Conservation (phyloP, 2,888 invertebrate species). For the Calameuta filiformis region DNA sequence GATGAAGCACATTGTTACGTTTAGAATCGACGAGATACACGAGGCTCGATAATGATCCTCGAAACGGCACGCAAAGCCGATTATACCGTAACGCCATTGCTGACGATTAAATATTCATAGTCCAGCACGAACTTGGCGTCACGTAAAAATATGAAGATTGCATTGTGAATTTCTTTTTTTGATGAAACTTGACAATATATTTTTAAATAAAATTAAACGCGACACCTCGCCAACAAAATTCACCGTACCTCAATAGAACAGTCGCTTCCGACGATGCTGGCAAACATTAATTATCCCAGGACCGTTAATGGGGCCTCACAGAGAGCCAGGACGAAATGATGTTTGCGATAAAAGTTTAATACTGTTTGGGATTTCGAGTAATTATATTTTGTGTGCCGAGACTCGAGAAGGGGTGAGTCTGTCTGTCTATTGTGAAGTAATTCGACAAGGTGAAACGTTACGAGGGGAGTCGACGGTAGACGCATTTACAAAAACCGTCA, state of each 20-base stretch:
- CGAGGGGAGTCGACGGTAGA: conserved; percentile 25
- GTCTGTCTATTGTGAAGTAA: conserved; percentile 47
- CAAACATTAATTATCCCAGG: conserved; percentile 49
- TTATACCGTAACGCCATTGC: conserved; percentile 27
- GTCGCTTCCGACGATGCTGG: conserved; percentile 5
- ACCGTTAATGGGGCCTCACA: conserved; percentile 39
- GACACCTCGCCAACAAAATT: neutral
- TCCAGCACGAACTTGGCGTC: conserved; percentile 32
- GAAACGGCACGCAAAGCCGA: conserved; percentile 39
- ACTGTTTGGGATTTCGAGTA: conserved; percentile 58
- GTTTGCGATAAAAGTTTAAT: conserved; percentile 54
- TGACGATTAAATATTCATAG: conserved; percentile 46
- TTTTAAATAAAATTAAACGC: neutral
- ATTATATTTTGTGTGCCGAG: conserved; percentile 53
- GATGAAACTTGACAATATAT: neutral
- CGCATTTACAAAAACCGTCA: neutral
- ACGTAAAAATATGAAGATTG: conserved; percentile 45
- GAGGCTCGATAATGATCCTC: conserved; percentile 40
- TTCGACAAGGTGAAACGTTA: conserved; percentile 45
- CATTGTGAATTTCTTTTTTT: conserved; percentile 27
- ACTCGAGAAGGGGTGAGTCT: conserved; percentile 11
- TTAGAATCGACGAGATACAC: conserved; percentile 45
- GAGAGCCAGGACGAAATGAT: conserved; percentile 25
- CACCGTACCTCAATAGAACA: neutral
- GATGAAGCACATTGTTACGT: neutral